phyloP scores from a whole-genome alignment of 1,140 invertebrate genomes.

The Diorhabda sublineata region DNA sequence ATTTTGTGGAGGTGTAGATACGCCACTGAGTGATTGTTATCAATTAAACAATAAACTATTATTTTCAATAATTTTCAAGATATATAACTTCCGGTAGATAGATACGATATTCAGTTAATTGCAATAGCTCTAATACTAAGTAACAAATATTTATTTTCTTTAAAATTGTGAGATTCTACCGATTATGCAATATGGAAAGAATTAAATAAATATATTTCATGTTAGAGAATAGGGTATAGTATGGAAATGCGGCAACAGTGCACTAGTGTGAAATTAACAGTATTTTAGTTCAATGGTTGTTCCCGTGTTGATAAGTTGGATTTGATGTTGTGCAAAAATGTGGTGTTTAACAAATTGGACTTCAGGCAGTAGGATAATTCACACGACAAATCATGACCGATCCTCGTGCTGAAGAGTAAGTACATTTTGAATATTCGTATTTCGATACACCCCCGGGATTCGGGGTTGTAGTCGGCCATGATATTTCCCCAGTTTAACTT shows the following conservation, averaged over 20 bases:
- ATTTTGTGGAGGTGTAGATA: too few species aligned
- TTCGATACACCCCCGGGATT: constrained; percentile 6
- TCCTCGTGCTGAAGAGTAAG: constrained; percentile 67
- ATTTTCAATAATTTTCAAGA: too few species aligned
- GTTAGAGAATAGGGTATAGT: too few species aligned
- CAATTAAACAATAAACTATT: too few species aligned
- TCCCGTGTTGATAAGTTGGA: constrained; percentile 40
- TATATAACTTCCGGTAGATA: too few species aligned
- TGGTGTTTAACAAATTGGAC: constrained; percentile 53
- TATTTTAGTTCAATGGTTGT: constrained; percentile 44
- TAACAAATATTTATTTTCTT: too few species aligned
- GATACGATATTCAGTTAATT: too few species aligned
- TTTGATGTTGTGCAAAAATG: constrained; percentile 47
- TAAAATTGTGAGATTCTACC: too few species aligned
- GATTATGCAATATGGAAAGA: too few species aligned
- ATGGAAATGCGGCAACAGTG: constrained; percentile 20
- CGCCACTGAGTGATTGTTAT: too few species aligned
- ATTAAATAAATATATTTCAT: too few species aligned
- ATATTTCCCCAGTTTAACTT: constrained; percentile 16
- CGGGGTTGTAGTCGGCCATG: constrained; percentile 16
- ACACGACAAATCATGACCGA: constrained; percentile 70
- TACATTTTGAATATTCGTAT: constrained; percentile 32
- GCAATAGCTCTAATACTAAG: too few species aligned
- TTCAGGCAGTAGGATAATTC: constrained; percentile 62
- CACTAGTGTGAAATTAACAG: constrained; percentile 22